Conservation (phyloP, 2,888 invertebrate species). For the Sarcophaga variegata region DNA sequence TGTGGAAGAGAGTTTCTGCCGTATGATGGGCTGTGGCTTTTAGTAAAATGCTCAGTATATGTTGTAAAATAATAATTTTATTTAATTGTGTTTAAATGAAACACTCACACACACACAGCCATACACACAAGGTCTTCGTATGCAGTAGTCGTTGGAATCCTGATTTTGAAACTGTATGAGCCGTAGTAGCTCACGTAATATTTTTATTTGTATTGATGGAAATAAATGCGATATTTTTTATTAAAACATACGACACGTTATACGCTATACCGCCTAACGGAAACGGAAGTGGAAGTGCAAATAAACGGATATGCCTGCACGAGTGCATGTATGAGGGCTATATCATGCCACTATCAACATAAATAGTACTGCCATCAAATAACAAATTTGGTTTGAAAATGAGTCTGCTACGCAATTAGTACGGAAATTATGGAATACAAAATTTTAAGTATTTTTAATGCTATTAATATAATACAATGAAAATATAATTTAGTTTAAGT, state of each 20-base stretch:
- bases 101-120: background rate
- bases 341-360: constrained; percentile 3
- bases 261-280: constrained; percentile 57
- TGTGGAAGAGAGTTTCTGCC: background rate
- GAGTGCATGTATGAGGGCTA: constrained; percentile 32
- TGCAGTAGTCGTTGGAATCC: background rate
- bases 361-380: constrained; percentile 35
- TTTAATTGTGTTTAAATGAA: constrained; percentile 53
- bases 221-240: constrained; percentile 40
- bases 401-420: too few relatives aligned
- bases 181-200: background rate
- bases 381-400: background rate
- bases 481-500: too few relatives aligned
- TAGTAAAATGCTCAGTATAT: too few relatives aligned
- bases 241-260: constrained; percentile 44
- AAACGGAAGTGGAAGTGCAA: constrained; percentile 66
- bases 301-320: constrained; percentile 62
- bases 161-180: background rate
- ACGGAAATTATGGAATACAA: too few relatives aligned
- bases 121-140: background rate
- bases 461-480: too few relatives aligned
- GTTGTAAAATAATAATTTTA: constrained; percentile 52
- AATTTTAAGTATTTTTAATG: too few relatives aligned
- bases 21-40: background rate
- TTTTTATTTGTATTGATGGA: constrained; percentile 34